Base-by-base conservation (phyloP, 1,140 invertebrate genomes). In the Reticulitermes speratus region DNA sequence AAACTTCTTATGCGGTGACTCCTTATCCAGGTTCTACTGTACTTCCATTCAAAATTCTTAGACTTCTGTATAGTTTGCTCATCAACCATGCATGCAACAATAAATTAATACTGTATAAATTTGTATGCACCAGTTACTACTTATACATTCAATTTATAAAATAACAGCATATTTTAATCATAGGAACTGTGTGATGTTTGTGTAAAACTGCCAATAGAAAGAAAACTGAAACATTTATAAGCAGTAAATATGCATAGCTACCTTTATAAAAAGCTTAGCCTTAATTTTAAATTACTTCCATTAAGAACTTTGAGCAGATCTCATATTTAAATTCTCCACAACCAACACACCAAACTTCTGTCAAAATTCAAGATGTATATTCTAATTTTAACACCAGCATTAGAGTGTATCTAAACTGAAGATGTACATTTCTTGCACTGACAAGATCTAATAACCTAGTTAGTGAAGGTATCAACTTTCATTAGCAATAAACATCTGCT, bases 401-500 rank as follows among this genome's bases (percentile, higher is more conserved):
- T 19, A 25, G 3, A 65, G 16, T 8, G 3, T 65, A 65, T 21
- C 59, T 65, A 65, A 30, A 30, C n/a, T 30, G 25, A 75, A 75
- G 3, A 75, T 75, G 3, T 75, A 75, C 65, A 75, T 25, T 75
- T 14, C n/a, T 16, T 55, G 52, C 52, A 55, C n/a, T 30, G 25
- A 30, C 65, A 75, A 75, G 30, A 75, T 75, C 65, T 55, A 21
- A 30, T 75, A 30, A 30, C 25, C 25, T 75, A 75, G 65, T 30
- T 75, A 75, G 65, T 75, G 25, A 75, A 75, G n/a, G n/a, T 75
- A 75, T 75, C 14, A 30, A 75, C n/a, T 75, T 75, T 8, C 65
- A 75, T 75, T 75, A 75, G 65, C n/a, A 75, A 75, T 75, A 75
- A 75, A 30, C 65, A 75, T 75, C n/a, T 75, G 65, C 12, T 75